Evolutionary conservation across 2,888 invertebrate genomes (phyloP), one percentile per base, ranked within the genome.

Genomic region (Lasioglossum zephyrum): DNA sequence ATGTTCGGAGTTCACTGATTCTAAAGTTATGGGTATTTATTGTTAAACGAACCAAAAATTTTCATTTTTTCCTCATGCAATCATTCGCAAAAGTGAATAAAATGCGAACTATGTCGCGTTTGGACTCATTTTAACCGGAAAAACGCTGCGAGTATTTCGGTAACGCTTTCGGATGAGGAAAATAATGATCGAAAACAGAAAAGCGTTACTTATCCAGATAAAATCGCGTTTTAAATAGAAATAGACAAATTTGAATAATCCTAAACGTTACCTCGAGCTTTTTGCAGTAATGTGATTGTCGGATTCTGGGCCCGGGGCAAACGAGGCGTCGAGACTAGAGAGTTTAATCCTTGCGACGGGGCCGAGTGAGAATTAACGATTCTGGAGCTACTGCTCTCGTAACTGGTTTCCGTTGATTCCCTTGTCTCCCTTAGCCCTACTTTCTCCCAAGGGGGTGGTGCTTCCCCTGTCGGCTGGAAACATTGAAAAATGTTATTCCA

Each of bases 261-360:
- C 31, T 2, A 16, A 63, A 31, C 6, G 16, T 31, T 96, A 98
- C 98, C 98, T 97, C 98, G 96, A 81, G 98, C 98, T 95, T 98
- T 98, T 95, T 98, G 98, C 85, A 98, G 96, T 66, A 98, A 95
- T 1, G 98, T 98, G 91, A 98, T 97, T 9, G 98, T 98, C 0
- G 98, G 98, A 95, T 98, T 98, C 95, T 98, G 98, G 2, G 97
- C 98, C 91, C 96, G 96, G 4, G 98, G 98, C 91, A 98, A 95
- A 89, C 96, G 95, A 31, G 95, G 94, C 18, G 95, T 92, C 81
- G 94, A 94, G 81, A 95, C 94, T 85, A 96, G 95, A 31, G 95
- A 94, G 91, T 94, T 95, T 92, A 96, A 95, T 88, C 97, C 97
- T 75, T 97, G 96, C 66, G 96, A 96, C 0, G 97, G 97, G 2